Evolutionary conservation across 2,888 invertebrate genomes (phyloP).

Genomic region (Xiphydria camelus): DNA sequence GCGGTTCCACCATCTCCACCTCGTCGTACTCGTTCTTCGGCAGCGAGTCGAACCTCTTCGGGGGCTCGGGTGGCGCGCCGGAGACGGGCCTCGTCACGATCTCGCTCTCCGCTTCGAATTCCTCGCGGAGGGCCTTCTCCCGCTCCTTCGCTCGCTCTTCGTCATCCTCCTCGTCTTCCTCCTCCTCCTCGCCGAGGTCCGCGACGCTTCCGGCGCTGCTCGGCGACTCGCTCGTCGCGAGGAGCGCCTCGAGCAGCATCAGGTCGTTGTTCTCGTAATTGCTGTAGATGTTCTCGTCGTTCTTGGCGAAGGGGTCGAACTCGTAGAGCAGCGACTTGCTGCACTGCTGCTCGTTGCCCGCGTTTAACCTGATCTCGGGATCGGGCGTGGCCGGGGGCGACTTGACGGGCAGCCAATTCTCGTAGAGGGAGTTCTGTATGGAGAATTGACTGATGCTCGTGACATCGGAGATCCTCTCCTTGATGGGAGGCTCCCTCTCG

Average conservation of each 20-base stretch:
- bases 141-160: constrained; percentile 58
- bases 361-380: constrained; percentile 54
- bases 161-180: constrained; percentile 53
- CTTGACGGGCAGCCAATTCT: constrained; percentile 52
- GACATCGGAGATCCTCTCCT: constrained; percentile 29
- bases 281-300: constrained; percentile 39
- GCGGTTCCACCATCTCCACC: constrained; percentile 36
- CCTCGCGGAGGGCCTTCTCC: constrained; percentile 31
- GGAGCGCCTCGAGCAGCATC: constrained; percentile 67
- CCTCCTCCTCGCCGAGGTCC: constrained; percentile 59
- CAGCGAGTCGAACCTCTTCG: constrained; percentile 68
- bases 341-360: constrained; percentile 22
- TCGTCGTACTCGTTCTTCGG: constrained; percentile 58
- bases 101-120: constrained; percentile 56
- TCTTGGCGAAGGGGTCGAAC: constrained; percentile 43
- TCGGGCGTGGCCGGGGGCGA: constrained; percentile 6
- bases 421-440: constrained; percentile 58
- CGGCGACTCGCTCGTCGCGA: constrained; percentile 72
- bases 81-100: constrained; percentile 54
- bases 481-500: constrained; percentile 20
- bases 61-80: constrained; percentile 67
- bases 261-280: constrained; percentile 65
- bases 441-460: constrained; percentile 39
- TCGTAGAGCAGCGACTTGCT: constrained; percentile 43
- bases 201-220: constrained; percentile 59